Base-by-base conservation (phyloP, 2,113 vertebrate species). In the Shinisaurus crocodilurus region DNA sequence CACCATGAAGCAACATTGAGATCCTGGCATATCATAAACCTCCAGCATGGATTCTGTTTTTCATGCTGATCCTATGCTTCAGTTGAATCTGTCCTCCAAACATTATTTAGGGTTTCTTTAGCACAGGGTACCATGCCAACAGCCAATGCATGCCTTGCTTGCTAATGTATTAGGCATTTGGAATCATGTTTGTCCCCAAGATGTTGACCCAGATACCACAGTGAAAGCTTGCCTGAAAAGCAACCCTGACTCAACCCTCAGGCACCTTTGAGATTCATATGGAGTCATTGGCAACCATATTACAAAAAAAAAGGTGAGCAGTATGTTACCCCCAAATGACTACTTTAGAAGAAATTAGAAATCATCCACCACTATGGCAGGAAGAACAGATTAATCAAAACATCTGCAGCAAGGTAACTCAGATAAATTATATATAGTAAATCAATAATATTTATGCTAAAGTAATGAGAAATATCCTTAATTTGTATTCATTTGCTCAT, bases 11-110 rank as follows among this genome's bases (percentile, higher is more conserved):
- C 43, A 87, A 50, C 94, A 93, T 29, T 91, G 74, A 89, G 85
- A 92, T 88, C 86, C 76, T 76, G 69, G n/a, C 72, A 79, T 43
- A 70, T 63, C 69, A 83, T 90, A 60, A 81, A 87, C 48, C 90
- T 80, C 90, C 90, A 88, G 0, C 89, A 91, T 92, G 87, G 87
- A 90, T 89, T 60, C 89, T 89, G 88, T 90, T 86, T 82, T 82
- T 50, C 93, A 88, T 0, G 23, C 81, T 92, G 90, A 20, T 91
- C 77, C 83, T 32, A 81, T 82, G 6, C 90, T 90, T 45, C 86
- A 95, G 87, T 87, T 32, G 82, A 93, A 90, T 92, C 87, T 85
- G 82, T 82, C 88, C 85, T 43, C 92, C 82, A 34, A 0, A 10
- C 89, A 65, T 77, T 9, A 54, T 80, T 63, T 86, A 9, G 81